Base-by-base conservation (phyloP, 2,888 invertebrate species). In the Trisateles emortualis region DNA sequence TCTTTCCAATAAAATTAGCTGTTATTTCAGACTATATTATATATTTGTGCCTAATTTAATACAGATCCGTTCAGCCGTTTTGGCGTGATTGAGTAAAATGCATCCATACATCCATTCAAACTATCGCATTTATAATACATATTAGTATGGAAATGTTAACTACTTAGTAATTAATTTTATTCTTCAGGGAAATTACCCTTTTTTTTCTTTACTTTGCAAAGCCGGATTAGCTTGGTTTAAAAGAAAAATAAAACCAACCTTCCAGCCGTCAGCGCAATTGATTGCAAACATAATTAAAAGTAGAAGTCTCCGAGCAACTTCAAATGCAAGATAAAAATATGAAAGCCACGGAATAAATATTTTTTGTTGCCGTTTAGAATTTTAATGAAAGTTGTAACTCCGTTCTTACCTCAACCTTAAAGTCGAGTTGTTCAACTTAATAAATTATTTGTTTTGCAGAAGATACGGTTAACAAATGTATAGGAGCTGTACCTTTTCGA, bases 321-420 rank as follows among this genome's bases (percentile, higher is more conserved):
- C 1, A 11, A 38, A 42, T 29, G 29, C 16, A 46, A 47, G 42
- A 43, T 41, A 52, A 52, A 45, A 51, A 43, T 17, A 39, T 39
- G 22, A 40, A 47, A 47, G 19, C 14, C 24, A 42, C 38, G 11
- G 29, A 16, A 47, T 19, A 51, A 47, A 41, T 47, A 43, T 53
- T 62, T 26, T 58, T 56, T 57, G 62, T 40, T 35, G 46, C 35
- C 48, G 54, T 48, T 51, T 19, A 56, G 53, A 61, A 68, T 58
- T 55, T 59, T 61, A 61, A 68, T 50, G 44, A 55, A 53, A 29
- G 56, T 36, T 51, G 49, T 58, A 61, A 68, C 42, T 60, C 49
- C 49, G 41, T 48, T 30, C 47, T 45, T 52, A 47, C 41, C 42
- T 55, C 17, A 13, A 26, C 30, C 19, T 43, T 36, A 39, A 43